These are phyloP conservation scores for Drosophila nigromelanica DNA, from an alignment of 1,140 invertebrate species.

Conservation along the genomic window DNA sequence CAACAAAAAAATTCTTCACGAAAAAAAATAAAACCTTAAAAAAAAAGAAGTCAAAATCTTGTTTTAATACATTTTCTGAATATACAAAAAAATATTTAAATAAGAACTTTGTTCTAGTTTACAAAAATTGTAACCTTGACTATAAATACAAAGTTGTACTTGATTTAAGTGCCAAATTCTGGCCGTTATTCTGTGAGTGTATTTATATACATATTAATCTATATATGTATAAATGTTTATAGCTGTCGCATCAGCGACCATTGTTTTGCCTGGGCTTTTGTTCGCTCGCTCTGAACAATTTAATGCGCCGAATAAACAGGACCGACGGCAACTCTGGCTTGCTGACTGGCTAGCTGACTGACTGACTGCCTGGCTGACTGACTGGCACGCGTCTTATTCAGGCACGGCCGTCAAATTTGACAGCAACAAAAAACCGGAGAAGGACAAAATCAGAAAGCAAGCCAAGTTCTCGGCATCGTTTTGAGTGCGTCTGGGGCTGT, in stretches of 20 bases:
- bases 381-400: slow-evolving; percentile 75
- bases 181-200: too few relatives aligned
- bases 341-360: too few relatives aligned
- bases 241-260: neutral
- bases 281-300: slow-evolving; percentile 56
- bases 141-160: too few relatives aligned
- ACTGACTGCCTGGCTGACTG: neutral
- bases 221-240: neutral
- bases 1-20: too few relatives aligned
- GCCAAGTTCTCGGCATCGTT: slow-evolving; percentile 51
- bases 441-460: slow-evolving; percentile 3
- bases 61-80: too few relatives aligned
- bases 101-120: too few relatives aligned
- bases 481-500: slow-evolving; percentile 57
- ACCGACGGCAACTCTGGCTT: slow-evolving; percentile 33
- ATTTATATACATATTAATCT: too few relatives aligned
- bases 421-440: slow-evolving; percentile 50
- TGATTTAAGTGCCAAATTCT: too few relatives aligned
- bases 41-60: too few relatives aligned
- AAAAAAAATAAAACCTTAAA: too few relatives aligned
- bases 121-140: too few relatives aligned
- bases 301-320: slow-evolving; percentile 53
- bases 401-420: slow-evolving; percentile 80
- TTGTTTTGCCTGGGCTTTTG: slow-evolving; percentile 44
- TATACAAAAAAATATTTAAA: too few relatives aligned